Evolutionary conservation across 2,113 vertebrate species (phyloP).

Genomic region (Lates calcarifer): DNA sequence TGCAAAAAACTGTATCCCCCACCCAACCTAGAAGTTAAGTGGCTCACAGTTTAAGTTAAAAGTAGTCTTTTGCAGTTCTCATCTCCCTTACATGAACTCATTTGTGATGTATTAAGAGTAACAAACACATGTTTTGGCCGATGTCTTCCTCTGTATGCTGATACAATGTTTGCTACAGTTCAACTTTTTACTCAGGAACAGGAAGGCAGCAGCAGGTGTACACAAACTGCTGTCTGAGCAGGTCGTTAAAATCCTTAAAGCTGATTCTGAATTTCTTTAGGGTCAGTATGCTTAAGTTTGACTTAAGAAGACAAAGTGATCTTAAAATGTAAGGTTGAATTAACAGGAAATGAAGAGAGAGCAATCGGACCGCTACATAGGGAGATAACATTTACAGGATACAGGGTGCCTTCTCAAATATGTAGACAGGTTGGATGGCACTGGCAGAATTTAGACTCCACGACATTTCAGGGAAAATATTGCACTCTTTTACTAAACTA

Average conservation of each 20-base stretch:
- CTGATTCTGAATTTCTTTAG: background rate
- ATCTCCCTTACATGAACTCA: background rate
- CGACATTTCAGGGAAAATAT: no score
- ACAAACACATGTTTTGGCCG: background rate
- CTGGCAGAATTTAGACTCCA: no score
- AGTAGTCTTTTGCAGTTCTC: background rate
- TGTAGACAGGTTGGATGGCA: background rate
- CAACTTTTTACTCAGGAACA: background rate
- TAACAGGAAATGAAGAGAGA: background rate
- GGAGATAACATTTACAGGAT: background rate
- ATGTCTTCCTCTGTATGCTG: background rate
- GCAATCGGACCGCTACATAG: background rate
- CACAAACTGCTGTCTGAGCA: no score
- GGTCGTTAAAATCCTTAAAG: background rate
- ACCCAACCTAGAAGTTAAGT: background rate
- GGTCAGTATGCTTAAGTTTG: background rate
- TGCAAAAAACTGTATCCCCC: no score
- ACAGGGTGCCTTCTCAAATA: background rate
- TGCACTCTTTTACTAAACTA: background rate
- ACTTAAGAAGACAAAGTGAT: background rate
- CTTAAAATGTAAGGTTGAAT: background rate
- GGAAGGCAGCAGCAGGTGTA: background rate
- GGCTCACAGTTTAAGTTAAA: background rate
- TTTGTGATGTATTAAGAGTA: background rate
- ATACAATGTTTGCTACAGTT: background rate